phyloP scores from a whole-genome alignment of 1,140 invertebrate species.

The Tetramorium parvispinum region DNA sequence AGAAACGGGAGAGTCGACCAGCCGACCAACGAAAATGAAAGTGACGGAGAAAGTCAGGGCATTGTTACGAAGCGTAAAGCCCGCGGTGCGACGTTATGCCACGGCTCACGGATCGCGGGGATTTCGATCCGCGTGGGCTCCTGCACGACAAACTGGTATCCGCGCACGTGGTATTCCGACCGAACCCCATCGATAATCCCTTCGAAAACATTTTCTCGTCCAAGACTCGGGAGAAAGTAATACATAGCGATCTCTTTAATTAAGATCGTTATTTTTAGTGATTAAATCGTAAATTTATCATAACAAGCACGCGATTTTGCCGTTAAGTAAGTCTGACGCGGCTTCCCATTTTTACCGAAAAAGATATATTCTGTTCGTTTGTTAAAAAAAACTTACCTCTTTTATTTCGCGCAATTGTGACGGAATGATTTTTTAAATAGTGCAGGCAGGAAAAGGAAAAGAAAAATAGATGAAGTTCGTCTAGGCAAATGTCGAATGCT shows the following conservation, averaged over 20 bases:
- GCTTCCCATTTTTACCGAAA: neutral
- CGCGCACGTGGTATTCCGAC: neutral
- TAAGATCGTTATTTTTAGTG: neutral
- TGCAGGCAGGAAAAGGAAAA: neutral
- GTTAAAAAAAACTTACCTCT: neutral
- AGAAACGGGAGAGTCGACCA: slow-evolving; percentile 68
- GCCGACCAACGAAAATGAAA: slow-evolving; percentile 85
- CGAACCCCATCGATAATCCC: neutral
- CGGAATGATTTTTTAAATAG: neutral
- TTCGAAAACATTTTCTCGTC: neutral
- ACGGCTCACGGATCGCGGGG: slow-evolving; percentile 46
- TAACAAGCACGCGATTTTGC: neutral
- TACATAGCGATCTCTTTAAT: neutral
- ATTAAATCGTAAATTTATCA: neutral
- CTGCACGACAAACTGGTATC: slow-evolving; percentile 9
- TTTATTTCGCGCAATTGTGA: neutral
- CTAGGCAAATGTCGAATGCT: neutral
- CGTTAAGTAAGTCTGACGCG: neutral
- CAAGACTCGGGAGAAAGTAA: neutral
- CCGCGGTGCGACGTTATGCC: slow-evolving; percentile 69
- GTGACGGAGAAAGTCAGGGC: slow-evolving; percentile 85
- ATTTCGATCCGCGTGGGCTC: slow-evolving; percentile 58
- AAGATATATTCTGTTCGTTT: neutral
- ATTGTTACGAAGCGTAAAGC: slow-evolving; percentile 84
- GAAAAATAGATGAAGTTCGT: neutral